Conservation (phyloP, 2,888 invertebrate genomes). For the Bhutanitis thaidina region DNA sequence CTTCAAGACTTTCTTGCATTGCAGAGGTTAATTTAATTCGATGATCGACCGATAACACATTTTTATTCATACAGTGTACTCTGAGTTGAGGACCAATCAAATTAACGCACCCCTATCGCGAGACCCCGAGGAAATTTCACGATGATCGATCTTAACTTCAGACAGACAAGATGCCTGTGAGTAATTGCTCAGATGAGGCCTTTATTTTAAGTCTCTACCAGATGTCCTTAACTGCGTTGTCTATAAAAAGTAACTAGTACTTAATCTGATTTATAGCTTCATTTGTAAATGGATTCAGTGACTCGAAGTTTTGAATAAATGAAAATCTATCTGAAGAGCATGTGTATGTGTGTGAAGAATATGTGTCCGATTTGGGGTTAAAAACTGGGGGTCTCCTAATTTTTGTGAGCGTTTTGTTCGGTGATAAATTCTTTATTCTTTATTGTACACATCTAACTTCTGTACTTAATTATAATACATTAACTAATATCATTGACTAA, state of each 20-base stretch:
- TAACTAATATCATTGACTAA: no score
- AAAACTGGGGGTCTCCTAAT: no score
- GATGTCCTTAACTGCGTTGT: constrained; percentile 3
- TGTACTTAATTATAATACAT: no score
- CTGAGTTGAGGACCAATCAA: constrained; percentile 12
- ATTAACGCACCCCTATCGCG: constrained; percentile 13
- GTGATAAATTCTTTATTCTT: no score
- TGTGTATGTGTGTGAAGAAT: no score
- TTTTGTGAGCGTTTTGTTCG: no score
- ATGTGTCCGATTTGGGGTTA: no score
- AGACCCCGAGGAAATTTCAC: background rate
- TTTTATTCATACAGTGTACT: constrained; percentile 17
- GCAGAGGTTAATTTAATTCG: constrained; percentile 15
- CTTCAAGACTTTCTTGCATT: no score
- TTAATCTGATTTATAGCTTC: constrained; percentile 1
- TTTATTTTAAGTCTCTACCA: constrained; percentile 9
- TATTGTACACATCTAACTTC: no score
- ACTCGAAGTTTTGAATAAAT: no score
- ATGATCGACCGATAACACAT: constrained; percentile 13
- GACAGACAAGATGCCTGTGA: constrained; percentile 8
- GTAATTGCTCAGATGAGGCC: constrained; percentile 9
- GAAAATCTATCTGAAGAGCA: no score
- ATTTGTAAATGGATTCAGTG: constrained; percentile 11
- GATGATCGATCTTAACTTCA: constrained; percentile 5
- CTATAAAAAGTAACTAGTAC: constrained; percentile 2